These are phyloP conservation scores for Pollachius pollachius DNA, from an alignment of 2,113 vertebrate genomes.

Conservation along the genomic window DNA sequence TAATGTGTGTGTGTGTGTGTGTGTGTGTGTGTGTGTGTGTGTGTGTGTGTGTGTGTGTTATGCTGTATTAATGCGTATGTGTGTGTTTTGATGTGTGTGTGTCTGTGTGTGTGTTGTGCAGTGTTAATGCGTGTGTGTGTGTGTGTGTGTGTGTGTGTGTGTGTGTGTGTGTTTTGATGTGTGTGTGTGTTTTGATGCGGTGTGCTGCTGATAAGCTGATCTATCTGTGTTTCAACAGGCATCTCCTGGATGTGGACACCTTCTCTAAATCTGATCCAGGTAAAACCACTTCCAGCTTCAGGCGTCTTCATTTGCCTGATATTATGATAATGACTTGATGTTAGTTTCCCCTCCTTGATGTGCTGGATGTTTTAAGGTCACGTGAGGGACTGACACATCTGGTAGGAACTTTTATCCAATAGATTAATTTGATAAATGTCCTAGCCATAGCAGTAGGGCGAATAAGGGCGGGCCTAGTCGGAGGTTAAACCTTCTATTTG, in stretches of 20 bases:
- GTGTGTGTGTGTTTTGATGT: neutral
- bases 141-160: neutral
- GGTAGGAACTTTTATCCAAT: too few species aligned
- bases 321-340: too few species aligned
- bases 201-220: neutral
- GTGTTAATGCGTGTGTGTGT: neutral
- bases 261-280: conserved; percentile 95
- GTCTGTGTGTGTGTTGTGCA: neutral
- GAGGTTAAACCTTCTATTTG: too few species aligned
- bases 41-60: neutral
- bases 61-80: neutral
- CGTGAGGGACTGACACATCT: too few species aligned
- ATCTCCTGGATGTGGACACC: conserved; percentile 91
- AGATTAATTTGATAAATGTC: too few species aligned
- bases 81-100: neutral
- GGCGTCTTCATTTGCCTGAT: too few species aligned
- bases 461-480: too few species aligned
- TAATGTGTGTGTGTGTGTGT: neutral
- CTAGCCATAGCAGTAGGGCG: too few species aligned
- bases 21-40: neutral
- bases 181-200: neutral
- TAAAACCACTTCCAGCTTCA: neutral
- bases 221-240: conserved; percentile 72
- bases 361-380: too few species aligned
- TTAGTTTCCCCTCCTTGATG: too few species aligned